phyloP scores from a whole-genome alignment of 2,797 vertebrate genomes.

The Coreius guichenoti region DNA sequence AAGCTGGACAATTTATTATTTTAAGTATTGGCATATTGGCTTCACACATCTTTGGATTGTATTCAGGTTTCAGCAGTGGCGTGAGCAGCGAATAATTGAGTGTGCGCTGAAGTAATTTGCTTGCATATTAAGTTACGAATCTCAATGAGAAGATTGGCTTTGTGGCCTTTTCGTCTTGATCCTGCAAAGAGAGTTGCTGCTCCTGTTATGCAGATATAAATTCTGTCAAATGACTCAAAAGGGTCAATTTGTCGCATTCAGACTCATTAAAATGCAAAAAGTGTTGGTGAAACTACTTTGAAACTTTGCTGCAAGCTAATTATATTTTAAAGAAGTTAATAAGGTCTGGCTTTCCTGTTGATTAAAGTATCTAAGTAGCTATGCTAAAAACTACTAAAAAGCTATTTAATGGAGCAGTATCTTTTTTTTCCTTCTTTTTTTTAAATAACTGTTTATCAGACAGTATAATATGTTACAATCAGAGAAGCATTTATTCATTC shows the following conservation, averaged over 20 bases:
- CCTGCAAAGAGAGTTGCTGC: neutral
- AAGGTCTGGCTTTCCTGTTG: neutral
- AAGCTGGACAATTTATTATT: neutral
- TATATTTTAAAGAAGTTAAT: neutral
- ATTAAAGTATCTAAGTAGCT: neutral
- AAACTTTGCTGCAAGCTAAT: neutral
- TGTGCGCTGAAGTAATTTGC: constrained; percentile 18
- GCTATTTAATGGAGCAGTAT: neutral
- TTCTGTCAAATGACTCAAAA: neutral
- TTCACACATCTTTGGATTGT: constrained; percentile 12
- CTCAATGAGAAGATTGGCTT: constrained; percentile 26
- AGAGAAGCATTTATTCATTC: too few relatives aligned
- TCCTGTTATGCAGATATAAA: neutral
- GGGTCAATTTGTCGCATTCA: neutral
- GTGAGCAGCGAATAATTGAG: neutral
- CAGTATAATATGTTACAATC: neutral
- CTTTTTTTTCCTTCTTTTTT: too few relatives aligned
- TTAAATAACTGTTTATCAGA: neutral
- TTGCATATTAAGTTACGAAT: constrained; percentile 30
- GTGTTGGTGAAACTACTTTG: constrained; percentile 1
- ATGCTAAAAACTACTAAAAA: neutral
- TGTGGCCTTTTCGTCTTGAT: constrained; percentile 5
- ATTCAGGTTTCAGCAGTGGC: neutral
- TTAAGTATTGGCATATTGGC: constrained; percentile 27
- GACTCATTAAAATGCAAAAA: constrained; percentile 13